phyloP scores from a whole-genome alignment of 1,140 invertebrate species.

The Drosophila teissieri region DNA sequence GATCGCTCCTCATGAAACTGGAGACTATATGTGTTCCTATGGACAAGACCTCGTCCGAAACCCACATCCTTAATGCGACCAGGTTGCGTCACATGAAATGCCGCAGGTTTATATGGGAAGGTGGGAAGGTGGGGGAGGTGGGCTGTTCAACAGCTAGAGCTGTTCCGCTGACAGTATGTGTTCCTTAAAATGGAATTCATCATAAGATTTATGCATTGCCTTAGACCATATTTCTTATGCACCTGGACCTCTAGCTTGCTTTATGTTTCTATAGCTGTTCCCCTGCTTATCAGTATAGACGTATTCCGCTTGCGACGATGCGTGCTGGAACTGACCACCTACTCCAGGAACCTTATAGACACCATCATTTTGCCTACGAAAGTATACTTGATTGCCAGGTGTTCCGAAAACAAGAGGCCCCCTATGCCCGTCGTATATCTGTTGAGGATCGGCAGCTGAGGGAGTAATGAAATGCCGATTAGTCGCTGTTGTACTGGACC shows the following conservation, averaged over 20 bases:
- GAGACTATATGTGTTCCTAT: constrained; percentile 6
- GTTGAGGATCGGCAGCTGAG: constrained; percentile 28
- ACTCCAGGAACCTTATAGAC: constrained; percentile 46
- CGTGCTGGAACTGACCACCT: constrained; percentile 40
- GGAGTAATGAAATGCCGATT: constrained; percentile 1
- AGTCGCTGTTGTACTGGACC: not conserved
- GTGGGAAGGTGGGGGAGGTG: not conserved
- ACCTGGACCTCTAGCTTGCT: constrained; percentile 2
- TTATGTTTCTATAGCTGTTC: constrained; percentile 38
- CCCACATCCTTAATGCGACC: constrained; percentile 20
- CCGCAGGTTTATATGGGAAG: too few species aligned
- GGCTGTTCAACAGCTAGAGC: constrained; percentile 7
- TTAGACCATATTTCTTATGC: not conserved
- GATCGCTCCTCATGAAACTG: constrained; percentile 28
- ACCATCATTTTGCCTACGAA: constrained; percentile 53
- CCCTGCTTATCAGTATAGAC: constrained; percentile 46
- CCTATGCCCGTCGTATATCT: constrained; percentile 47
- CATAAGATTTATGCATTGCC: not conserved
- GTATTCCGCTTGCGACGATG: constrained; percentile 22
- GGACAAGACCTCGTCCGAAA: not conserved
- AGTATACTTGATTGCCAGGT: constrained; percentile 51
- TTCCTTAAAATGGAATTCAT: not conserved
- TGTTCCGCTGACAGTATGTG: constrained; percentile 37
- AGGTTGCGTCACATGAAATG: constrained; percentile 15
- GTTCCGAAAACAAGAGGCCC: constrained; percentile 46